Evolutionary conservation across 1,140 invertebrate species (phyloP), one percentile per base, ranked within the genome.

Genomic region (Papilio xuthus): DNA sequence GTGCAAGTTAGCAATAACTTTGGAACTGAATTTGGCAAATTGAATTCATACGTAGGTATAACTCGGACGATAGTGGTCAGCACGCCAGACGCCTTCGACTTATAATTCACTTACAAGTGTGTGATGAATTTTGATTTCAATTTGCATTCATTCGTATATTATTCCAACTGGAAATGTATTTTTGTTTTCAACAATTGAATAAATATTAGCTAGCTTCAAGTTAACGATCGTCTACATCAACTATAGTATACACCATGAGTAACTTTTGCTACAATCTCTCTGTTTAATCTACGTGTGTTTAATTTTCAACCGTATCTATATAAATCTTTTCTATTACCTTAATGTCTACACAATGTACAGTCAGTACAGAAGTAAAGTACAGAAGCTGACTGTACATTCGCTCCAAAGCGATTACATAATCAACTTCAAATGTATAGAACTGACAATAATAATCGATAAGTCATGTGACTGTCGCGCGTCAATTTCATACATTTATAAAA

Each of bases 51-150:
- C 77, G 28, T 78, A 42, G 56, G 72, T 81, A 83, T 42, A 79
- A 81, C 80, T 80, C 74, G 32, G 15, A 63, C 72, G 18, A 53
- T 76, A 76, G 70, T 32, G 74, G 78, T 73, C 80, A 74, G 77
- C 56, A n/a, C n/a, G 18, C 80, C 81, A 71, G 81, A 75, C 76
- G 69, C 82, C 81, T 79, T 81, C 67, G 63, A 81, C 42, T 81
- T 72, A 26, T 84, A 83, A 87, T 85, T 86, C 74, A 82, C 77
- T 85, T 86, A 83, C 80, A 82, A 83, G 84, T 87, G 79, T 87
- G 86, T 86, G 83, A 84, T 86, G 83, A 87, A 87, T 83, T 85
- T 80, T 81, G 82, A 85, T 83, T 83, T 75, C 73, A 83, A 87
- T 87, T 87, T 86, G 75, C 84, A 87, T 85, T 81, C 26, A 63